Percentiles rank a stretch among this genome's conserved stretches.
Evolutionary conservation across 2,113 vertebrate genomes (phyloP).

Genomic region (Macquaria ambigua): DNA sequence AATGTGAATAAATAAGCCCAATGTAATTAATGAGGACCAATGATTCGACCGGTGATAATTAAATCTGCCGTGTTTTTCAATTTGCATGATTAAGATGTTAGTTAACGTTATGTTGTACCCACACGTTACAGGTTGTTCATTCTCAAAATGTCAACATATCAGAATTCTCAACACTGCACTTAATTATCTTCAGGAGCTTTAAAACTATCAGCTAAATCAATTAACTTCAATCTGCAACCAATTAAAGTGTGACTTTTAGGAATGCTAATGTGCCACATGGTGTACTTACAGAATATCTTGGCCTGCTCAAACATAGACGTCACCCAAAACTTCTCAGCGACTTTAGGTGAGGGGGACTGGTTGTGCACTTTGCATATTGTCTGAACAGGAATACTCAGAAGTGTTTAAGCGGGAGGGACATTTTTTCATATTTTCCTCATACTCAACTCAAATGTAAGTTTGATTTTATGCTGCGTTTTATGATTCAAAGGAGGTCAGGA

Average conservation of each 20-base stretch:
- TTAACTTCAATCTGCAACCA: constrained; percentile 84
- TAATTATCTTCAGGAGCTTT: constrained; percentile 84
- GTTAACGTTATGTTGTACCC: constrained; percentile 78
- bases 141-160: constrained; percentile 87
- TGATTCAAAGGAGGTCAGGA: constrained; percentile 63
- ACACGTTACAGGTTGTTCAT: constrained; percentile 80
- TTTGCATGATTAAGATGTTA: constrained; percentile 85
- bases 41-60: constrained; percentile 81
- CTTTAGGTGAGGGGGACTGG: not conserved
- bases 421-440: not conserved
- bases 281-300: constrained; percentile 49
- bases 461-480: constrained; percentile 50
- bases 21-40: constrained; percentile 82
- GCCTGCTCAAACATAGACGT: constrained; percentile 14
- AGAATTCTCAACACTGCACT: constrained; percentile 83
- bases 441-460: constrained; percentile 28
- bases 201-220: constrained; percentile 83
- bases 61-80: constrained; percentile 82
- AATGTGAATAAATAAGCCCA: constrained; percentile 82
- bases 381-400: not conserved
- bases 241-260: constrained; percentile 83
- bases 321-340: not conserved
- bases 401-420: constrained; percentile 4
- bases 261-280: constrained; percentile 76
- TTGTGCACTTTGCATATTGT: not conserved